Evolutionary conservation across 2,888 invertebrate species (phyloP).

Genomic region (Fragum whitleyi): DNA sequence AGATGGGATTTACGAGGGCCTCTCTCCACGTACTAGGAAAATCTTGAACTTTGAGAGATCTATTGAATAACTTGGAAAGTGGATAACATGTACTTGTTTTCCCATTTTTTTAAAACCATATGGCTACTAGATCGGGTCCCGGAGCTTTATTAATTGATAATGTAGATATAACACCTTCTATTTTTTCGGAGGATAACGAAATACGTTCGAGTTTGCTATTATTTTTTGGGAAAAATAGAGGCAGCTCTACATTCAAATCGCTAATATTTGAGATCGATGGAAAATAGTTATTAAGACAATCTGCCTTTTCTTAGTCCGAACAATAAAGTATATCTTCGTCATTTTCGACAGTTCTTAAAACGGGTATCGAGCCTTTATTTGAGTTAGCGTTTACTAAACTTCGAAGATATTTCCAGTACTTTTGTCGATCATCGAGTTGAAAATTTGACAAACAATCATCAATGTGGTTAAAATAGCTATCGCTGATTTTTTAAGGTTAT

Average conservation of each 20-base stretch:
- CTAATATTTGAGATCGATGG: neutral
- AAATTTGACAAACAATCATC: slow-evolving; percentile 4
- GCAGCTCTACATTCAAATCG: neutral
- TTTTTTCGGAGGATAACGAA: neutral
- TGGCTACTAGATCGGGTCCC: slow-evolving; percentile 3
- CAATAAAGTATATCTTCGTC: neutral
- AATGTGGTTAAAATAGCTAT: slow-evolving; percentile 4
- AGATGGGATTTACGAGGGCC: slow-evolving; percentile 18
- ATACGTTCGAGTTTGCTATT: neutral
- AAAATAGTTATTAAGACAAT: slow-evolving; percentile 22
- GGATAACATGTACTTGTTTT: neutral
- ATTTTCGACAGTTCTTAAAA: neutral
- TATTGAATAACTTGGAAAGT: slow-evolving; percentile 21
- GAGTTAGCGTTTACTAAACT: neutral
- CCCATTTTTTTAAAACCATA: slow-evolving; percentile 2
- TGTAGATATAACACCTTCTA: neutral
- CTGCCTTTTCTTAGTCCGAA: slow-evolving; percentile 17
- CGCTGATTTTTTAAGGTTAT: slow-evolving; percentile 27
- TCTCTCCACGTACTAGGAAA: slow-evolving; percentile 25
- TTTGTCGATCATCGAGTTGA: neutral
- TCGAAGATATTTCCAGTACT: slow-evolving; percentile 23
- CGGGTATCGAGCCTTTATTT: slow-evolving; percentile 8
- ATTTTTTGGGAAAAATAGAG: neutral
- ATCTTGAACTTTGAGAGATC: neutral
- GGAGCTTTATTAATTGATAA: slow-evolving; percentile 25